Evolutionary conservation across 2,797 vertebrate species (phyloP).

Genomic region (Fringilla coelebs): DNA sequence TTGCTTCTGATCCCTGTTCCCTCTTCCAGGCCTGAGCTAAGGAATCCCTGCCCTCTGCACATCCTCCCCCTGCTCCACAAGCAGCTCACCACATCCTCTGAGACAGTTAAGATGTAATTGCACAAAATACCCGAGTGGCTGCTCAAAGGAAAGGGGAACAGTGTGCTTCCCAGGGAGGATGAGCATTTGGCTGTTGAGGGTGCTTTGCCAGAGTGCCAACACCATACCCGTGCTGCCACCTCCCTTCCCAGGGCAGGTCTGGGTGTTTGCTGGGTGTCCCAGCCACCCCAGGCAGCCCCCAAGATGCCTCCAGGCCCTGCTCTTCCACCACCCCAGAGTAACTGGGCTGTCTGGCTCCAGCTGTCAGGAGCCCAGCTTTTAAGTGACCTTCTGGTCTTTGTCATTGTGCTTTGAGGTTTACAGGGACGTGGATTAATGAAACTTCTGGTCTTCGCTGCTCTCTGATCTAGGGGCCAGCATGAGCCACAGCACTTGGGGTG

Average conservation of each 20-base stretch:
- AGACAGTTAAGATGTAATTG: background rate
- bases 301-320: background rate
- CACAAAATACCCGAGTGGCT: background rate
- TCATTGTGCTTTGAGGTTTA: background rate
- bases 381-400: background rate
- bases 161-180: background rate
- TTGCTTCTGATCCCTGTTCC: background rate
- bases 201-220: background rate
- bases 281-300: background rate
- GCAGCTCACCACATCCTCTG: background rate
- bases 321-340: background rate
- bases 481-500: background rate
- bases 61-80: background rate
- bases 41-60: background rate
- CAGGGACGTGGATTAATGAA: background rate
- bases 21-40: background rate
- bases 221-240: background rate
- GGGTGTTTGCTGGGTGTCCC: background rate
- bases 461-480: background rate
- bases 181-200: background rate
- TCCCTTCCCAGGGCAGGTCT: background rate
- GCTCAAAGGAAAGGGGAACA: background rate
- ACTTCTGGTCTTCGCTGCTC: background rate
- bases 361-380: background rate
- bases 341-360: background rate